Evolutionary conservation across 2,888 invertebrate genomes (phyloP), one percentile per base, ranked within the genome.

Genomic region (Halictus quadricinctus): DNA sequence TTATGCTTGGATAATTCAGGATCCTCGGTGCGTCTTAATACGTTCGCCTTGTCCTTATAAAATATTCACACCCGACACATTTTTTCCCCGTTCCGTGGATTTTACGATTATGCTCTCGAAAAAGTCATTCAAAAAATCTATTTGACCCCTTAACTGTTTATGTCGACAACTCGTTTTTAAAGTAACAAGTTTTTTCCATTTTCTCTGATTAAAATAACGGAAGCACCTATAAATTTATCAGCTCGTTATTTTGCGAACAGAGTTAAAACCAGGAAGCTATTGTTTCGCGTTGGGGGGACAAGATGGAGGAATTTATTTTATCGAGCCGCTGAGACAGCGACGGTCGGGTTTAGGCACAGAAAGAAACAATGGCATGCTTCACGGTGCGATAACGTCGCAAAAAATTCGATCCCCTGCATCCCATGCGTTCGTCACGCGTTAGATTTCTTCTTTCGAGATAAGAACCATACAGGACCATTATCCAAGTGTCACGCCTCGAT

Each of bases 1-100:
- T 90, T 70, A 83, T 78, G 79, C 87, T 88, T 90, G 87, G 86
- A 89, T 90, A 90, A 88, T 89, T 83, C 87, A 80, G 75, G 81
- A 82, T 83, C 77, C 54, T 70, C n/a, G 72, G 79, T 54, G 73
- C 77, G 83, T 82, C 69, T 76, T 80, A 74, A 82, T 74, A 70
- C 66, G 83, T 48, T 72, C 25, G 36, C 58, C 64, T 72, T 54
- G 58, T 46, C 25, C 76, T 43, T 46, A 21, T 74, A 15, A 50
- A 66, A 74, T 64, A 79, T 43, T 43, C 48, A 41, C 46, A 21
- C 18, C 25, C 79, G 10, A 12, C 21, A 21, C 0, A n/a, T 12
- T 5, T 12, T 2, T 10, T 58, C 10, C 8, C 21, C 64, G 29
- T 18, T 2, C 18, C 29, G 64, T 29, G 8, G 8, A 29, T 64